Evolutionary conservation across 2,113 vertebrate genomes (phyloP), one percentile per base, ranked within the genome.

Genomic region (Mungos mungo): DNA sequence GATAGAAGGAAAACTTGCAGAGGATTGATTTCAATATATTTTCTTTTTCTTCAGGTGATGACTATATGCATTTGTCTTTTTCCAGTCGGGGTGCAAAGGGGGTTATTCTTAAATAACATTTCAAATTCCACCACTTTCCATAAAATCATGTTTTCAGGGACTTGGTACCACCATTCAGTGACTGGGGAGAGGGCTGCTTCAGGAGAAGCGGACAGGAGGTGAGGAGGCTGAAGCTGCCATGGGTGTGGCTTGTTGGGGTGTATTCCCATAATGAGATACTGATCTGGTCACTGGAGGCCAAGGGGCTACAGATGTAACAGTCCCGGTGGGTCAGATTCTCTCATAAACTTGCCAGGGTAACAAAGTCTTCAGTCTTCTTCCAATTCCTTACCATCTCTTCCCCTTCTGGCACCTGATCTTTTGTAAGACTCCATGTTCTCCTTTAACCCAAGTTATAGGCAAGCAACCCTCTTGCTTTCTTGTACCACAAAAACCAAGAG

Each of bases 101-200:
- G 10, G 33, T 11, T n/a, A 27, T 86, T 88, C 93, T 83, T 88
- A 19, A 69, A 81, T 54, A 93, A 19, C 19, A 23, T 25, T 60
- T 74, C 7, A 27, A 7, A 27, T 77, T n/a, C 71, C 19, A 74
- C 66, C 90, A 63, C 16, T 79, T 96, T 97, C 82, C 82, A 97
- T 41, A 88, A 63, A 90, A 77, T 83, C 41, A 81, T 9, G 74
- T 65, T 96, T 90, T 88, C 66, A 89, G 77, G 92, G 27, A 50
- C 21, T 79, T 47, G 3, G 54, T 57, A 90, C 54, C 54, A 92
- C 18, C 7, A 35, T 57, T 31, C 88, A 74, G 33, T 63, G 60
- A 88, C 29, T 72, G 52, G 25, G 83, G 35, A 74, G 1, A 69
- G 41, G 71, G 21, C 50, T 84, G 45, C 25, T 65, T 33, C 35